A percentile compares a stretch with the other conserved stretches of the same genome.
Conservation (phyloP, 1,140 invertebrate species). For the Theocolax elegans region DNA sequence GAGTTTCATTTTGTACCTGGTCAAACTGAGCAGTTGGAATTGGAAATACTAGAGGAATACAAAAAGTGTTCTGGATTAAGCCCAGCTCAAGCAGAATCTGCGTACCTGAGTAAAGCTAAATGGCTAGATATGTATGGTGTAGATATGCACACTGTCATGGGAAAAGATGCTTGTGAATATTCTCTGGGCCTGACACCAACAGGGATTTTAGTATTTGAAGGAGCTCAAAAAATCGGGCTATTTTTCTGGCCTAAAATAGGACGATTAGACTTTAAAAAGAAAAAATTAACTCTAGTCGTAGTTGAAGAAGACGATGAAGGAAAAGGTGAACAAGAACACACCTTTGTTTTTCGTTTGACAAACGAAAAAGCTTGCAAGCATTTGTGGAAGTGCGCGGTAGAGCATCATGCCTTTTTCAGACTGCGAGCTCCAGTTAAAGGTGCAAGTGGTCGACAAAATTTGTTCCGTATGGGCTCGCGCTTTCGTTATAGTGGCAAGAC, state of each 20-base stretch:
- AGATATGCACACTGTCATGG: constrained; percentile 93
- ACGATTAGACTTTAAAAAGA: constrained; percentile 94
- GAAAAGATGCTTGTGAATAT: constrained; percentile 96
- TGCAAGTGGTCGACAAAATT: constrained; percentile 90
- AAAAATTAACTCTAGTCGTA: constrained; percentile 93
- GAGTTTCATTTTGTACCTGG: constrained; percentile 96
- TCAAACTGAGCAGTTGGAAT: constrained; percentile 94
- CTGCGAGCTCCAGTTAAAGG: constrained; percentile 90
- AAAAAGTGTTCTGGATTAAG: constrained; percentile 84
- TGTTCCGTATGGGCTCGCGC: constrained; percentile 96
- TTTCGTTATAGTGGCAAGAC: constrained; percentile 95
- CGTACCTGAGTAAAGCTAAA: constrained; percentile 93
- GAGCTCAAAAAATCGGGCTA: constrained; percentile 93
- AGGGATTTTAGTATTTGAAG: constrained; percentile 97
- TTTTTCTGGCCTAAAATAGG: constrained; percentile 99
- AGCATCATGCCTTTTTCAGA: constrained; percentile 98
- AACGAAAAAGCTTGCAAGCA: constrained; percentile 99
- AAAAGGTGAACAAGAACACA: constrained; percentile 87
- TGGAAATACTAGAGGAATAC: constrained; percentile 90
- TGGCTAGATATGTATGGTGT: constrained; percentile 98
- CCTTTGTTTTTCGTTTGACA: constrained; percentile 82
- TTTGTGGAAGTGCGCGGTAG: constrained; percentile 99
- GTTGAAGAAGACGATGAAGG: constrained; percentile 97
- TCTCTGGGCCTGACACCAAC: constrained; percentile 97
- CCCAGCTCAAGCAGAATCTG: constrained; percentile 92